These are phyloP conservation scores for Ptilodon capucinus DNA, from an alignment of 2,888 invertebrate species.

Conservation along the genomic window DNA sequence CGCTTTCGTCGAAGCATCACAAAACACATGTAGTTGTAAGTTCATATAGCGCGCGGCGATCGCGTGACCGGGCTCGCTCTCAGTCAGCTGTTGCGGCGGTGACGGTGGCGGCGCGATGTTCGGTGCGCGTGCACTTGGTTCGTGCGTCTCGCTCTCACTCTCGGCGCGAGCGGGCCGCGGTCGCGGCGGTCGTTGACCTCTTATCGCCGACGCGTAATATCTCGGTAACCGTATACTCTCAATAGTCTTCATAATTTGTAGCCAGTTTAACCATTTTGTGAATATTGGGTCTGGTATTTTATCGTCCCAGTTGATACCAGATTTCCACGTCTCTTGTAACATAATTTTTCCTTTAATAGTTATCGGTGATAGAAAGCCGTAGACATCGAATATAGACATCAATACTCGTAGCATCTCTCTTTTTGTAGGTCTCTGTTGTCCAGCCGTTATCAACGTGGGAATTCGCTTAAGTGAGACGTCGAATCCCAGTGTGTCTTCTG, in stretches of 20 bases:
- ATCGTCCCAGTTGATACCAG: constrained; percentile 15
- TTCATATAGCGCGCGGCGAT: not conserved
- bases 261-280: not conserved
- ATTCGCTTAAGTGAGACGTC: constrained; percentile 14
- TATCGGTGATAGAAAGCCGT: constrained; percentile 13
- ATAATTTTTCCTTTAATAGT: constrained; percentile 16
- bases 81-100: not conserved
- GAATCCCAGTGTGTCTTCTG: constrained; percentile 22
- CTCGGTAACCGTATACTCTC: too few relatives aligned
- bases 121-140: not conserved
- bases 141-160: not conserved
- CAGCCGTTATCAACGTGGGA: not conserved
- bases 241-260: not conserved
- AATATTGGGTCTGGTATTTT: constrained; percentile 1
- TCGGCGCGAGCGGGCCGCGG: too few relatives aligned
- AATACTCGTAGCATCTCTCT: constrained; percentile 7
- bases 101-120: not conserved
- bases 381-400: constrained; percentile 20
- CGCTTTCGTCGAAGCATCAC: constrained; percentile 1
- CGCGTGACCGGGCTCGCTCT: not conserved
- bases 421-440: constrained; percentile 8
- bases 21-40: constrained; percentile 4
- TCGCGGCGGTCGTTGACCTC: too few relatives aligned
- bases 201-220: too few relatives aligned
- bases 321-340: constrained; percentile 15